Percentiles rank a stretch among this genome's conserved stretches.
Evolutionary conservation across 2,888 invertebrate genomes (phyloP).

Genomic region (Pantelozetes paolii): DNA sequence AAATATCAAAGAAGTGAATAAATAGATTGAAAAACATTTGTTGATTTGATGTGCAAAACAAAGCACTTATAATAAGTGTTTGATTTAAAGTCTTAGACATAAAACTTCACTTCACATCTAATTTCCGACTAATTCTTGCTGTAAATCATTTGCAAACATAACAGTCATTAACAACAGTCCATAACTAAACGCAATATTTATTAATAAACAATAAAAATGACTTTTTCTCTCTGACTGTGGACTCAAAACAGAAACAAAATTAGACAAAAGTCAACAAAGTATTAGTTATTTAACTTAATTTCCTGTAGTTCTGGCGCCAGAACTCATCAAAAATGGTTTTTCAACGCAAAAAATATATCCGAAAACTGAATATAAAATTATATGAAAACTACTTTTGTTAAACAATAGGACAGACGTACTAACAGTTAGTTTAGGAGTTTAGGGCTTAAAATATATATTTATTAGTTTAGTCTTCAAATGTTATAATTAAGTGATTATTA

Average conservation of each 20-base stretch:
- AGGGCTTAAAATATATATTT: too few relatives aligned
- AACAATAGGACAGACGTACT: neutral
- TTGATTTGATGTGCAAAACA: neutral
- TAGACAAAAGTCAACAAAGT: constrained; percentile 28
- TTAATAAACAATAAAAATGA: neutral
- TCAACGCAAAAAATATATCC: constrained; percentile 6
- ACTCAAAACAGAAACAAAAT: neutral
- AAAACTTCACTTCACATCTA: constrained; percentile 30
- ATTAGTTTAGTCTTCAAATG: neutral
- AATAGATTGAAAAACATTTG: neutral
- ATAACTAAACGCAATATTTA: neutral
- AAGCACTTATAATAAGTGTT: constrained; percentile 3
- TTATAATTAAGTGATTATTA: neutral
- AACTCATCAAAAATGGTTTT: constrained; percentile 13
- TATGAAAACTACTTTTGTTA: neutral
- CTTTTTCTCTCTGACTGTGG: neutral
- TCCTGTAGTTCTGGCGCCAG: constrained; percentile 28
- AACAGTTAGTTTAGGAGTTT: neutral
- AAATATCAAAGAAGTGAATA: too few relatives aligned
- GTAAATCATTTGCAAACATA: constrained; percentile 34
- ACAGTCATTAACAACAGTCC: too few relatives aligned
- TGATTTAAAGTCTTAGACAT: constrained; percentile 28
- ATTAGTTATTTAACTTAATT: constrained; percentile 31
- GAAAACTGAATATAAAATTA: neutral
- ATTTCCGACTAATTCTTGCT: constrained; percentile 22